Evolutionary conservation across 2,888 invertebrate species (phyloP).

Genomic region (Sthenelais limicola): DNA sequence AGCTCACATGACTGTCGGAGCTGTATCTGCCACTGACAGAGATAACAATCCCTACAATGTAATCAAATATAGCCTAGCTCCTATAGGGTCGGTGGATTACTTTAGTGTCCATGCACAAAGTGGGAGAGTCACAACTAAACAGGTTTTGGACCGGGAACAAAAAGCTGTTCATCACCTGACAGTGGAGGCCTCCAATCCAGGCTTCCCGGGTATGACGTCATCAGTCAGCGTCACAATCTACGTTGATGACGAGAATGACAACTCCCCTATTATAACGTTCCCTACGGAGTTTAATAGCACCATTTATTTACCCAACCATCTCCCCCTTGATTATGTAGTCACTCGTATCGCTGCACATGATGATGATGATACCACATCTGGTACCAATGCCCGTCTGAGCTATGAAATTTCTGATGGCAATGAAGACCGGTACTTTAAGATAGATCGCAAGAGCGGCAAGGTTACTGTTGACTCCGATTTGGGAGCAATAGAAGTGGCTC

Average conservation of each 20-base stretch:
- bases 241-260: conserved; percentile 37
- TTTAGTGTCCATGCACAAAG: conserved; percentile 90
- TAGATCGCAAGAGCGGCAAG: conserved; percentile 6
- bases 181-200: conserved; percentile 76
- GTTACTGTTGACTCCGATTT: conserved; percentile 30
- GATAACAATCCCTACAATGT: conserved; percentile 35
- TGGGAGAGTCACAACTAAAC: conserved; percentile 86
- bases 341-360: conserved; percentile 38
- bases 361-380: conserved; percentile 21
- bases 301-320: conserved; percentile 32
- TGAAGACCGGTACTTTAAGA: conserved; percentile 28
- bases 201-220: conserved; percentile 23
- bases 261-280: conserved; percentile 34
- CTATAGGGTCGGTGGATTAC: conserved; percentile 75
- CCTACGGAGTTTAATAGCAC: conserved; percentile 27
- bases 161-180: conserved; percentile 83
- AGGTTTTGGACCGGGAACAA: conserved; percentile 87
- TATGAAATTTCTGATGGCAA: conserved; percentile 31
- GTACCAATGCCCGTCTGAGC: conserved; percentile 33
- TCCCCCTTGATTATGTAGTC: conserved; percentile 39
- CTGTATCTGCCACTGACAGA: conserved; percentile 35
- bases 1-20: conserved; percentile 34
- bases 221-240: conserved; percentile 33
- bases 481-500: conserved; percentile 6
- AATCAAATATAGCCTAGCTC: conserved; percentile 16